These are phyloP conservation scores for Aselliscus stoliczkanus DNA, from an alignment of 2,797 vertebrate species.

Conservation along the genomic window DNA sequence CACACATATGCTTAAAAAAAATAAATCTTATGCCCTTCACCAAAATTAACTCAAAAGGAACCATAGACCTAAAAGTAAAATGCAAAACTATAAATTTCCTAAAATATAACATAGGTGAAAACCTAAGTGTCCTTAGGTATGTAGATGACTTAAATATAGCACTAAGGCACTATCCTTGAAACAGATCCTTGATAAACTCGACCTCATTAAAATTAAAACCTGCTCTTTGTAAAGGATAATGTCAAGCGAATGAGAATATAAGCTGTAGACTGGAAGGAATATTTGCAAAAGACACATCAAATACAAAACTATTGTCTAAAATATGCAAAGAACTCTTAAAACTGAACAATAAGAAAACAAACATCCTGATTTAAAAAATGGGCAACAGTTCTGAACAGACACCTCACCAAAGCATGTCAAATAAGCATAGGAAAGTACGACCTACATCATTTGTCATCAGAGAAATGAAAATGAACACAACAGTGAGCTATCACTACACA, in stretches of 20 bases:
- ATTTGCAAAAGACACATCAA: neutral
- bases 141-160: neutral
- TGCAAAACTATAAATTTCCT: neutral
- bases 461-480: neutral
- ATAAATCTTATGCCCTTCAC: neutral
- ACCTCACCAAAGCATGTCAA: neutral
- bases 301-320: neutral
- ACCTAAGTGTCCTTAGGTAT: neutral
- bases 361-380: neutral
- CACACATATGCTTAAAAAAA: neutral
- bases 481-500: neutral
- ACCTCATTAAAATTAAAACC: neutral
- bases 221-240: neutral
- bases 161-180: neutral
- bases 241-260: neutral
- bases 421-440: neutral
- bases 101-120: neutral
- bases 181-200: neutral
- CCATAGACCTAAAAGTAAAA: neutral
- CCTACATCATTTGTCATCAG: neutral
- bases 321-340: neutral
- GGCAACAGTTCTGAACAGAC: neutral
- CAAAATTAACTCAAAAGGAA: neutral
- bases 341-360: neutral
- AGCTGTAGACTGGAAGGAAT: neutral